Evolutionary conservation across 1,140 invertebrate genomes (phyloP).

Genomic region (Maniola jurtina): DNA sequence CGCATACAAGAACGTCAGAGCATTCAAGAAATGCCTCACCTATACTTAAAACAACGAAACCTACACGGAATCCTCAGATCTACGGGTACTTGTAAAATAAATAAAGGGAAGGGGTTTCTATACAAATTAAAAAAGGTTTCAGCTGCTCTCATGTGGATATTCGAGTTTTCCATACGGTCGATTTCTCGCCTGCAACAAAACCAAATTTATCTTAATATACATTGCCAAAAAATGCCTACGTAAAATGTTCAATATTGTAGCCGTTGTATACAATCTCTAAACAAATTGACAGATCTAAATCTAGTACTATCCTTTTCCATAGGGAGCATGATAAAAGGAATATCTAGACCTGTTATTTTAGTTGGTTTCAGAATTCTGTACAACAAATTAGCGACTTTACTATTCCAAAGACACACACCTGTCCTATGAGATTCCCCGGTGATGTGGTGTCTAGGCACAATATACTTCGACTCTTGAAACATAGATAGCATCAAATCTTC

Average conservation of each 20-base stretch:
- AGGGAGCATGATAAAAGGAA: too few relatives aligned
- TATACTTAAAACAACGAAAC: constrained; percentile 34
- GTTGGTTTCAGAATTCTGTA: not conserved
- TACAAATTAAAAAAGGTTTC: constrained; percentile 26
- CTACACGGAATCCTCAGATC: constrained; percentile 62
- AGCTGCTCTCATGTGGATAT: constrained; percentile 70
- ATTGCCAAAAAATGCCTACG: too few relatives aligned
- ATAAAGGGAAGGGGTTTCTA: constrained; percentile 38
- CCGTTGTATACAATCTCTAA: too few relatives aligned
- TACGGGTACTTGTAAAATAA: constrained; percentile 53
- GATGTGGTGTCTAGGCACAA: constrained; percentile 66
- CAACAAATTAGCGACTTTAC: not conserved
- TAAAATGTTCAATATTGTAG: not conserved
- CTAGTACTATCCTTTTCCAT: too few relatives aligned
- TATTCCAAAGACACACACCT: constrained; percentile 42
- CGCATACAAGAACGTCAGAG: too few relatives aligned
- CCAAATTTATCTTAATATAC: not conserved
- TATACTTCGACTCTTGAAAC: constrained; percentile 72
- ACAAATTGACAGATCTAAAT: too few relatives aligned
- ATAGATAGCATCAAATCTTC: constrained; percentile 71
- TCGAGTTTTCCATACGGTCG: constrained; percentile 73
- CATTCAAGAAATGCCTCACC: not conserved
- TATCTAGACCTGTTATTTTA: too few relatives aligned
- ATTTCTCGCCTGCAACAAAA: constrained; percentile 65
- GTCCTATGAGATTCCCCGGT: constrained; percentile 65